Base-by-base conservation (phyloP, 2,113 vertebrate genomes). In the Xiphophorus hellerii region DNA sequence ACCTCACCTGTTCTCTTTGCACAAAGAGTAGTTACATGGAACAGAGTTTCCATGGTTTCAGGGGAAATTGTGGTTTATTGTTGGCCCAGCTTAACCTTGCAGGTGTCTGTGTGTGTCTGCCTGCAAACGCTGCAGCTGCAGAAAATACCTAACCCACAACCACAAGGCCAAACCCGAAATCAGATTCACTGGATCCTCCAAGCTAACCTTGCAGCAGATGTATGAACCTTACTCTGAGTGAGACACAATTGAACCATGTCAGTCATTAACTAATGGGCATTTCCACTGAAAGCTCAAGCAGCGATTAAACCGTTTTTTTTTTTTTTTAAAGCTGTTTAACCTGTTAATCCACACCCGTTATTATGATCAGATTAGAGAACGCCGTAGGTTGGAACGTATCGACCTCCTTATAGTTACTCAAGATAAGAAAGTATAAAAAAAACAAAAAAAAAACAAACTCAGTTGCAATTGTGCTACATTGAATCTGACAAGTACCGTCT, bases 51-150 rank as follows among this genome's bases (percentile, higher is more conserved):
- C 29, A 12, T 27, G 4, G 39, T 62, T n/a, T 68, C 7, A 33
- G 60, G 27, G 27, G 15, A 73, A 67, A 60, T 22, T 9, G 64
- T 72, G 9, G 27, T 61, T 66, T 77, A 73, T 42, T 1, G 4
- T 35, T 74, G 48, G 66, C 69, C 25, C 20, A 15, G 22, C 13
- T 78, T 28, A 27, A 31, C 3, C 22, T 67, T 71, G 69, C 87
- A 89, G 87, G 33, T 33, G 31, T 33, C 6, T 33, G 90, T 88
- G 84, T 86, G 73, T 0, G 29, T 30, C 76, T 70, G 51, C 42
- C 29, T 30, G 63, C 29, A 76, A 73, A 77, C 31, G 35, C 11
- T 17, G 69, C 87, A 88, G 74, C 71, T 80, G 60, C 69, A 71
- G 25, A 83, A 25, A 73, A 44, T 9, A 28, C 66, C 81, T 84